Base-by-base conservation (phyloP, 2,888 invertebrate species). In the Ditula angustiorana region DNA sequence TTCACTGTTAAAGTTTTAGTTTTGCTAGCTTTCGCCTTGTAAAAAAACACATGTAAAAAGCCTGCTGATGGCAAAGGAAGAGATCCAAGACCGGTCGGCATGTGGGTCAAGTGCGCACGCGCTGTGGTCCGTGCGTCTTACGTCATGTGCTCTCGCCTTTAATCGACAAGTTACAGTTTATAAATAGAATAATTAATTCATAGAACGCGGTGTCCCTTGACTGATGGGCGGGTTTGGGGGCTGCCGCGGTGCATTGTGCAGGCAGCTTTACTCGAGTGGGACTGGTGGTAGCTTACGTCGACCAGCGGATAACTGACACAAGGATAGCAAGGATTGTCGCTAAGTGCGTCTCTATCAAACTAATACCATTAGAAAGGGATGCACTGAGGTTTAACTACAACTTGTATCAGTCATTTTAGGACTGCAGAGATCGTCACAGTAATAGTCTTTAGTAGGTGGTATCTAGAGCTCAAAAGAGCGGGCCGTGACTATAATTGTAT, bases 71-170 rank as follows among this genome's bases (percentile, higher is more conserved):
- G 44, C 61, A 67, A 49, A 56, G 62, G 57, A 56, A 62, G 62
- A 41, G 23, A 47, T 37, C 71, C 66, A 67, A 71, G 74, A 83
- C 85, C 81, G 85, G 86, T 79, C 74, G 63, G 50, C 86, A 79
- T 16, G 74, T 88, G 67, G 88, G 90, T 88, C 90, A 90, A 90
- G 90, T 88, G 86, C 85, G 84, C 69, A 66, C 68, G 59, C 64
- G 66, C 69, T 69, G 73, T 68, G 71, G 71, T 67, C 73, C 58
- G 69, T 19, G 66, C 66, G 7, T 85, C n/a, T n/a, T 84, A 87
- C 85, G 79, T 87, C 86, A 85, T 71, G 64, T 70, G 75, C 79
- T 76, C 79, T 80, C 80, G 78, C 78, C 75, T 78, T 78, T 76
- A 76, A 47, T 71, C 66, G 67, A 71, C 37, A 37, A 53, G 33